Percentiles rank a stretch among this genome's conserved stretches.
Conservation (phyloP, 2,888 invertebrate genomes). For the Pseudeuparius sepicola region DNA sequence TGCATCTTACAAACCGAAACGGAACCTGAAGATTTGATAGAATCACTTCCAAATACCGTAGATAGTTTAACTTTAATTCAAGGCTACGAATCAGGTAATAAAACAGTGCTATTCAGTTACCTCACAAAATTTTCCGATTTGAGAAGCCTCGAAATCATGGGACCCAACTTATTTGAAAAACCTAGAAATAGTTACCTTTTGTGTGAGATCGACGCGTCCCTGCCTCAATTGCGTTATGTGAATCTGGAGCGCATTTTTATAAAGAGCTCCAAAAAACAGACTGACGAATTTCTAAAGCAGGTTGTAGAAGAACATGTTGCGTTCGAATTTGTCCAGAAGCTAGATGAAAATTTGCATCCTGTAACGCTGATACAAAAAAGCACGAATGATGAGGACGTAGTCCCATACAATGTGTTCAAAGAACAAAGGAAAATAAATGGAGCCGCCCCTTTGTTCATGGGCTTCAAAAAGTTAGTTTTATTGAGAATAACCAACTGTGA, state of each 20-base stretch:
- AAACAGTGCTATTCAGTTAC: constrained; percentile 39
- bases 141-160: constrained; percentile 50
- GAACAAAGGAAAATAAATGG: constrained; percentile 42
- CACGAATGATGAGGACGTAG: constrained; percentile 42
- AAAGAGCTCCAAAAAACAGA: constrained; percentile 33
- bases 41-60: constrained; percentile 41
- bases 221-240: constrained; percentile 41
- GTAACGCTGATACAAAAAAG: constrained; percentile 34
- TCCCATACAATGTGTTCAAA: constrained; percentile 55
- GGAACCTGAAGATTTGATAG: constrained; percentile 37
- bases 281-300: constrained; percentile 39
- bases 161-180: constrained; percentile 37
- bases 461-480: constrained; percentile 45
- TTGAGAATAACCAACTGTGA: constrained; percentile 51
- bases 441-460: constrained; percentile 39
- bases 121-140: constrained; percentile 43
- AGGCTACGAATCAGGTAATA: constrained; percentile 42
- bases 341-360: constrained; percentile 30
- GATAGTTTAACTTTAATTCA: constrained; percentile 49
- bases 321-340: constrained; percentile 35
- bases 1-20: constrained; percentile 44
- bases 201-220: constrained; percentile 41
- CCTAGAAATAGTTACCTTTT: constrained; percentile 34
- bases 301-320: constrained; percentile 33
- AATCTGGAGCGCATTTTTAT: constrained; percentile 43